phyloP scores from a whole-genome alignment of 2,888 invertebrate genomes.

The Mantis religiosa region DNA sequence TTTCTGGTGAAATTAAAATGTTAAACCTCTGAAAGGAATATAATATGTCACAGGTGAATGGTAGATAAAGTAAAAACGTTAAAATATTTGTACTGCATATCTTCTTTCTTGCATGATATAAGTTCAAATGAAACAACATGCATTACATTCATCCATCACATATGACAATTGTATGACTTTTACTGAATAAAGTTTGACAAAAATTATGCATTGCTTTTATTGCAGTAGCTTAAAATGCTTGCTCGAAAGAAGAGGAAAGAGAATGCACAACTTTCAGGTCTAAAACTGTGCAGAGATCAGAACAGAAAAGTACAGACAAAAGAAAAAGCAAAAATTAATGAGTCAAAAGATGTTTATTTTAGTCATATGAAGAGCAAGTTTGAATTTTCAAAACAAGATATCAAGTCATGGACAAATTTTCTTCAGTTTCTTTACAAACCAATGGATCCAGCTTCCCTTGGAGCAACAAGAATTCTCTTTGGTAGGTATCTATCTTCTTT shows the following conservation, averaged over 20 bases:
- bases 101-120: too few relatives aligned
- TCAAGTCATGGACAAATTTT: conserved; percentile 46
- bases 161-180: too few relatives aligned
- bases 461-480: conserved; percentile 72
- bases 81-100: too few relatives aligned
- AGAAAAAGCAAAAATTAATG: background rate
- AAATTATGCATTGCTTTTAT: background rate
- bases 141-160: too few relatives aligned
- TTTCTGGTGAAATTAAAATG: too few relatives aligned
- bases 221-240: background rate
- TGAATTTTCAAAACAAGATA: conserved; percentile 37
- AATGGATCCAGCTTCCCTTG: conserved; percentile 72
- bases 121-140: too few relatives aligned
- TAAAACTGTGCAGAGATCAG: background rate
- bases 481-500: conserved; percentile 54
- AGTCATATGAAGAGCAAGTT: conserved; percentile 7
- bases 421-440: conserved; percentile 58
- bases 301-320: background rate
- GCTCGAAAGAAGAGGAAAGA: conserved; percentile 1
- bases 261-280: background rate
- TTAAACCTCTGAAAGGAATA: too few relatives aligned
- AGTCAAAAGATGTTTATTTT: background rate
- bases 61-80: too few relatives aligned
- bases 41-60: too few relatives aligned
- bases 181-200: background rate